Evolutionary conservation across 1,140 invertebrate genomes (phyloP), one percentile per base, ranked within the genome.

Genomic region (Drosophila malerkotliana): DNA sequence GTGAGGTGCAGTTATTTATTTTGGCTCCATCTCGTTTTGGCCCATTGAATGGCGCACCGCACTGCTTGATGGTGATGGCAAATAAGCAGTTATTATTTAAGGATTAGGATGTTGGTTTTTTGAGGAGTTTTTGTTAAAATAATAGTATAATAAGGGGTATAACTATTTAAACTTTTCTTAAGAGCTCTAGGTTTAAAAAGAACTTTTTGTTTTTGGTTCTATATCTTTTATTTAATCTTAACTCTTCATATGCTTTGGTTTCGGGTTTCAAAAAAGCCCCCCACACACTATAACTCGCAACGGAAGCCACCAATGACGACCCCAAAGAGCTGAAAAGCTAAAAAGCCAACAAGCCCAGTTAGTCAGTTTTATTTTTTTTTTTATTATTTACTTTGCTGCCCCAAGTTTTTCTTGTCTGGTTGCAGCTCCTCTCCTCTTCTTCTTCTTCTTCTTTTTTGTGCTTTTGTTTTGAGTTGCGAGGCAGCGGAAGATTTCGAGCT

Each of bases 231-330:
- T 28, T 28, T 7, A 28, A 28, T 28, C 26, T 28, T 28, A 7
- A 28, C 6, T 28, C 5, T 28, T 1, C 5, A 28, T 28, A 28
- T 6, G 26, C 26, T 15, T 0, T 6, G 39, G n/a, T n/a, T 15
- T 37, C 21, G 21, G 34, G 34, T 1, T 37, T 37, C 4, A 32
- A 32, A 32, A 32, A 32, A 32, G 32, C 14, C 14, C 10, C 34
- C 34, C 7, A 14, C 41, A 44, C 41, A 5, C 2, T 52, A 48
- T 30, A 72, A 69, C 60, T 72, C 53, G 57, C 76, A 89, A 72
- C 83, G 79, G 79, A 88, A 89, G 77, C 84, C 67, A 58, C 76
- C 79, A 89, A 88, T 82, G 83, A 72, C 83, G 82, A 81, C 59
- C 58, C 60, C 72, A 79, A 62, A 80, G 77, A 82, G 75, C 66